phyloP scores from a whole-genome alignment of 2,888 invertebrate genomes.

The Drosophila tanythrix region DNA sequence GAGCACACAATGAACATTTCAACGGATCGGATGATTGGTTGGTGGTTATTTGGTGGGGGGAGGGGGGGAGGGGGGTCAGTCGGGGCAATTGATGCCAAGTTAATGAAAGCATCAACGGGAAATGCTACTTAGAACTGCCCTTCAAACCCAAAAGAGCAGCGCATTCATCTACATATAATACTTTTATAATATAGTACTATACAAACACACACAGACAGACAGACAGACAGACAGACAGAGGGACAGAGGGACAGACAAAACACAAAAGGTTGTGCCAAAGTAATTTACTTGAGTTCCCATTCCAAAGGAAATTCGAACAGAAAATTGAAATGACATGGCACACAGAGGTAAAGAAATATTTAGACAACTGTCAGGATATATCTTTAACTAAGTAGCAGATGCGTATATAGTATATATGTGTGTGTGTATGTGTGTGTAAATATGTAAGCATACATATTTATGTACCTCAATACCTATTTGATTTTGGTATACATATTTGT shows the following conservation, averaged over 20 bases:
- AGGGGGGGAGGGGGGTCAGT: background rate
- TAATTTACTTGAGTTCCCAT: conserved; percentile 51
- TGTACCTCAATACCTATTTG: conserved; percentile 19
- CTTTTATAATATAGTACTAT: conserved; percentile 47
- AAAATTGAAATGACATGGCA: conserved; percentile 57
- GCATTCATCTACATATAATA: conserved; percentile 45
- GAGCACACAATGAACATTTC: conserved; percentile 27
- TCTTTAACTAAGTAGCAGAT: conserved; percentile 35
- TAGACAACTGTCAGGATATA: conserved; percentile 48
- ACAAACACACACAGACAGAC: conserved; percentile 11
- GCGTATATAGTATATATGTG: background rate
- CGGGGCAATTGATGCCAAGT: conserved; percentile 47
- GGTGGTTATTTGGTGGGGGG: conserved; percentile 9
- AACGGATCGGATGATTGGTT: conserved; percentile 26
- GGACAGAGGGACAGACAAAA: conserved; percentile 20
- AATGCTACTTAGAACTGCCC: conserved; percentile 58
- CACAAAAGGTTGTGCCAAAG: conserved; percentile 64
- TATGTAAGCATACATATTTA: conserved; percentile 10
- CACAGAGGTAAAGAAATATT: conserved; percentile 20
- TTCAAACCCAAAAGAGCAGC: conserved; percentile 28
- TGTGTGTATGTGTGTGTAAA: background rate
- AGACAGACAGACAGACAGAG: background rate
- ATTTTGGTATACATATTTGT: conserved; percentile 13
- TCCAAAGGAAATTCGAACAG: conserved; percentile 17
- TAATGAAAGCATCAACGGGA: conserved; percentile 72